These are phyloP conservation scores for Amblyornis subalaris DNA, from an alignment of 2,113 vertebrate species.

Conservation along the genomic window DNA sequence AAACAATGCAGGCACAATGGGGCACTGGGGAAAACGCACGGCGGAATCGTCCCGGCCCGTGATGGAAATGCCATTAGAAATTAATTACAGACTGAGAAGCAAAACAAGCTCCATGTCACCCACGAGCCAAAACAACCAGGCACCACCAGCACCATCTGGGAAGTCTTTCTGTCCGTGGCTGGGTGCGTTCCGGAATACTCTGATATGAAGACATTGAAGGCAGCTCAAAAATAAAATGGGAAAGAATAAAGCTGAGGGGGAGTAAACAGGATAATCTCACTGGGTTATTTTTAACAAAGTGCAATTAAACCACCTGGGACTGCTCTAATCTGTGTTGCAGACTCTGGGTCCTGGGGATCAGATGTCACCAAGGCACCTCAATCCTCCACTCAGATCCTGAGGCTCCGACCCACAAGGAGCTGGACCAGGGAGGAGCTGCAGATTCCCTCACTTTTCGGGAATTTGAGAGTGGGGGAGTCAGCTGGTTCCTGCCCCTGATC, in stretches of 20 bases:
- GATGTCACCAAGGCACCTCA: background rate
- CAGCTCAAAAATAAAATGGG: constrained; percentile 18
- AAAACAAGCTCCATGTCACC: background rate
- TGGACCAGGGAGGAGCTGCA: background rate
- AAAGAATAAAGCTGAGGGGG: background rate
- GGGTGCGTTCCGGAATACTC: rapidly evolving
- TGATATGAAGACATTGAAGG: background rate
- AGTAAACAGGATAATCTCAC: constrained; percentile 21
- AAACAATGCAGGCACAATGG: background rate
- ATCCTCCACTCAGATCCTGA: background rate
- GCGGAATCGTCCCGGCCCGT: background rate
- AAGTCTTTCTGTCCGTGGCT: background rate
- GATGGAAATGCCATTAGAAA: constrained; percentile 30
- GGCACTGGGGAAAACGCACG: background rate
- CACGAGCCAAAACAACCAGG: background rate
- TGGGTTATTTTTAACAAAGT: constrained; percentile 36
- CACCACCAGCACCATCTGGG: background rate
- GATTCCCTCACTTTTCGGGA: rapidly evolving
- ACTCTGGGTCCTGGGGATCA: background rate
- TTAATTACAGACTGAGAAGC: constrained; percentile 30
- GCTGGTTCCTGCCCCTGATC: background rate
- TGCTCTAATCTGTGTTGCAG: background rate
- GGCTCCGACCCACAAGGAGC: background rate
- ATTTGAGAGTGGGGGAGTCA: background rate
- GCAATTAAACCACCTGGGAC: background rate